Base-by-base conservation (phyloP, 92 coral and sea anemone genomes). In the Micromussa lordhowensis region DNA sequence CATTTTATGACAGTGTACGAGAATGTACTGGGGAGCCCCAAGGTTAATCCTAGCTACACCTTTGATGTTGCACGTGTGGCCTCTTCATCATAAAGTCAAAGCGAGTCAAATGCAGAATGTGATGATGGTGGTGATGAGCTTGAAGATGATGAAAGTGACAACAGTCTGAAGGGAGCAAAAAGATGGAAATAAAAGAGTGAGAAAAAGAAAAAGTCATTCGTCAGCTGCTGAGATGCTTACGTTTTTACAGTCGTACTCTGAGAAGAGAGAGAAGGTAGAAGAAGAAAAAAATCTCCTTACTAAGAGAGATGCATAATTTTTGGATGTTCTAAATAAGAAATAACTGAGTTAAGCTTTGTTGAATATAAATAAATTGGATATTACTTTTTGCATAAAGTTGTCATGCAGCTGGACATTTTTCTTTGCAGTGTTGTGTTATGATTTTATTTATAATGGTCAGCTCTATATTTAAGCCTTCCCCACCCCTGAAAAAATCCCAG, bases 181-280 rank as follows among this genome's bases (percentile, higher is more conserved):
- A 40, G n/a, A 40, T 4, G 48, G 48, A 40, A 40, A 40, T 40
- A 40, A 40, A 40, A 40, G 48, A 40, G 48, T 40, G 7, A 69
- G 89, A 24, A 89, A 83, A 59, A 84, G 85, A 64, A 89, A 77
- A 57, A 68, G 70, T 10, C 26, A 83, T 29, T 82, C 84, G 2
- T 82, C 88, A 76, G 88, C 92, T 29, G 84, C 88, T 48, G 89
- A 89, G 80, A 83, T 89, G 88, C 79, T 84, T 26, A 24, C 34
- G 13, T 89, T 83, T 77, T 64, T 89, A 7, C 69, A 84, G 74
- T n/a, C 55, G 1, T 89, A 78, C 81, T 28, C 79, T 26, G 85
- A 83, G 69, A n/a, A 68, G 58, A 35, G 88, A 75, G 83, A 64
- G 83, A 89, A 77, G 68, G 85, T 51, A 78, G 74, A 84, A 51